Evolutionary conservation across 1,140 invertebrate genomes (phyloP), one percentile per base, ranked within the genome.

Genomic region (Semibalanus balanoides): DNA sequence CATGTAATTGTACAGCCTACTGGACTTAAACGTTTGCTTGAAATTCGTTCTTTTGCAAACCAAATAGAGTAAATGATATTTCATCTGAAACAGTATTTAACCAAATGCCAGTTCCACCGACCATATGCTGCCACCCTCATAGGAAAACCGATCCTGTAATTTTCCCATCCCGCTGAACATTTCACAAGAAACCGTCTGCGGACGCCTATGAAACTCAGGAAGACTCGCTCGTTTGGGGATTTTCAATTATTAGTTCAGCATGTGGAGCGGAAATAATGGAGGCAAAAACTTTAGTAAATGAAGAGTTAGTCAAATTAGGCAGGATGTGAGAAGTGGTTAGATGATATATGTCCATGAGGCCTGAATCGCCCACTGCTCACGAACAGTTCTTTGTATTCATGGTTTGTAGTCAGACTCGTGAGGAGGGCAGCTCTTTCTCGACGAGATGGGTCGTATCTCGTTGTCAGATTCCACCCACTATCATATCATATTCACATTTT

Each of bases 251-350:
- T 64, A 64, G 51, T 64, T 25, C 51, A 19, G 11, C 51, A 64
- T 25, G 51, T 64, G 51, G 22, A 64, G 51, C 51, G 22, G 51
- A 64, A 64, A 64, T 64, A 64, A 64, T 64, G 51, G 51, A 22
- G 22, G 22, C 51, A 64, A 64, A 64, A 64, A 64, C 51, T 64
- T 19, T 11, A 25, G 51, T 64, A 64, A 64, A 64, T 25, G 51
- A 64, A 64, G 51, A 64, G 51, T 25, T 64, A 64, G 51, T 64
- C 51, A 64, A 64, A 64, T 64, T 64, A 64, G 51, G 51, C 51
- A 64, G 51, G 51, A 64, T 64, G 51, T 64, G 51, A 64, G 22
- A 64, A 64, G 14, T 64, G 22, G 9, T 22, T 64, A 64, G 51
- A 64, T 64, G 51, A 64, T 64, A 11, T 64, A 64, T 64, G 51